Evolutionary conservation across 1,140 invertebrate species (phyloP), one percentile per base, ranked within the genome.

Genomic region (Conus ventricosus): DNA sequence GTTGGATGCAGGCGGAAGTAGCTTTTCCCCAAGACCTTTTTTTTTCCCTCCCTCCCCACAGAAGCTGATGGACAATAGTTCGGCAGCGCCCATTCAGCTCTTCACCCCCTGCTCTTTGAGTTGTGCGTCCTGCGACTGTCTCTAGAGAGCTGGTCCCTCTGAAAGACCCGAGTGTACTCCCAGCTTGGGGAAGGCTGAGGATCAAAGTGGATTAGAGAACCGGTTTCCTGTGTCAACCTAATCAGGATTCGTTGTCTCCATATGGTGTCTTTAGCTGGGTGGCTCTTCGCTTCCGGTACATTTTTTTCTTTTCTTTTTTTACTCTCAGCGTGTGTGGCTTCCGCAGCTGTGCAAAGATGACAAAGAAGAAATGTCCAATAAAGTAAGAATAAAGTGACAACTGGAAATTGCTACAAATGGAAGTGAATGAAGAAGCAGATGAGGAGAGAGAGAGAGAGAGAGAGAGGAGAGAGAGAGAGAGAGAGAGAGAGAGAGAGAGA

Each of bases 201-300:
- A 81, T 81, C 80, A 81, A 81, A 81, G 0, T 81, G 39, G 80
- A 23, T 25, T 6, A 25, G 76, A 15, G 39, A 78, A 78, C 39
- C 76, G 4, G 76, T 81, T 81, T 81, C 80, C 39, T 81, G 80
- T 81, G 80, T 81, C 80, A 81, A 7, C 80, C 80, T 25, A 81
- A 81, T 81, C 39, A 81, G 23, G 17, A 6, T 39, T 23, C 80
- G 23, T 10, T 54, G 8, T 78, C 53, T 15, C 67, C 67, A 71
- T 23, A 71, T 71, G 67, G 67, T 71, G 13, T n/a, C 67, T 8
- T 71, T 13, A 20, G 13, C 67, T 20, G 13, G 23, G 0, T 17
- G 13, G 8, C 80, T 78, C 76, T 78, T 25, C 20, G 80, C 53
- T 23, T 53, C 53, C 80, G 5, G 39, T 39, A 39, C 39, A 39